Conservation (phyloP, 2,113 vertebrate species). For the Rhinolophus ferrumequinum region DNA sequence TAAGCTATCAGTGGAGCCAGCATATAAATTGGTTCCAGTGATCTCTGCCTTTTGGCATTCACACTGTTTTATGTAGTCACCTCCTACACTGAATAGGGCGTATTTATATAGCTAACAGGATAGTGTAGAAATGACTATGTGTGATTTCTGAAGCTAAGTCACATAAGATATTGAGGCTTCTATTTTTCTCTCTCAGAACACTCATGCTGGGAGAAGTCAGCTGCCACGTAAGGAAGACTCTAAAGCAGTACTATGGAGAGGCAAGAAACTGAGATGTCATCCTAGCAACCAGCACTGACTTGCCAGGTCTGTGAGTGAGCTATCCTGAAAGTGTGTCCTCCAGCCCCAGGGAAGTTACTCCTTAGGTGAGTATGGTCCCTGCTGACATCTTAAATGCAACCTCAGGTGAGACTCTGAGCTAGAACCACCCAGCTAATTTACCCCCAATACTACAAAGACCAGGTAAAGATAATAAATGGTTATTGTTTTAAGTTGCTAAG, state of each 20-base stretch:
- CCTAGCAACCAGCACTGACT: neutral
- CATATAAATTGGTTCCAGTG: neutral
- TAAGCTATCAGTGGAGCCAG: neutral
- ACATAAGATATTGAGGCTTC: neutral
- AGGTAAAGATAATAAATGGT: neutral
- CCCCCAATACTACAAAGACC: neutral
- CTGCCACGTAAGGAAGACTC: neutral
- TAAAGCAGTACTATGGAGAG: neutral
- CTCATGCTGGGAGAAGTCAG: neutral
- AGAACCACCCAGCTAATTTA: neutral
- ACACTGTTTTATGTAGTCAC: neutral
- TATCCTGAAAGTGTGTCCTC: neutral
- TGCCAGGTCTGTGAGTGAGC: neutral
- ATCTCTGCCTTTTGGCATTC: neutral
- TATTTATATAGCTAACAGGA: neutral
- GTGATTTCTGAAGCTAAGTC: neutral
- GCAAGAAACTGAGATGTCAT: neutral
- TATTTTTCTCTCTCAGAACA: neutral
- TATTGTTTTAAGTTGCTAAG: neutral
- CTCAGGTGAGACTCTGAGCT: neutral
- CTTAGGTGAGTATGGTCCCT: neutral
- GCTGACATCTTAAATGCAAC: neutral
- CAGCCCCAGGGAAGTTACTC: neutral
- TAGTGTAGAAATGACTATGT: neutral
- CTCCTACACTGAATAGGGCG: neutral